Evolutionary conservation across 2,797 vertebrate genomes (phyloP).

Genomic region (Dermochelys coriacea): DNA sequence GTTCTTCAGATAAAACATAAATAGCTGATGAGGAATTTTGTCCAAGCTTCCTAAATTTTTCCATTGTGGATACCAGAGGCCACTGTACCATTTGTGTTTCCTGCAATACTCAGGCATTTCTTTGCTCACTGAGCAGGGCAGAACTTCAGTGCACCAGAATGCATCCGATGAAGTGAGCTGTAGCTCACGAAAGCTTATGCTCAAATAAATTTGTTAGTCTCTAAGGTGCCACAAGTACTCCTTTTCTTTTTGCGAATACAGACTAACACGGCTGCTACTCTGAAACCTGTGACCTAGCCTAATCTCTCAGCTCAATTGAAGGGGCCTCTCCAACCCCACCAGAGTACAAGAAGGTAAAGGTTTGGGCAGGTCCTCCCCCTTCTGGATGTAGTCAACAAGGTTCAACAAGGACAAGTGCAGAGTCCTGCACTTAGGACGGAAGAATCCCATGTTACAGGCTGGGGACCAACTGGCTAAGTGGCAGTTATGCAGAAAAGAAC

Average conservation of each 20-base stretch:
- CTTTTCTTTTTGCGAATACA: no score
- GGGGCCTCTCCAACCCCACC: not conserved
- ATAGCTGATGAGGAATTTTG: not conserved
- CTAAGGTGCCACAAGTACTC: no score
- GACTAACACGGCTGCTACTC: no score
- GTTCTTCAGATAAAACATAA: not conserved
- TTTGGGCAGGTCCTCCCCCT: not conserved
- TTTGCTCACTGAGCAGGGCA: not conserved
- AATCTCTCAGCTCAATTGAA: not conserved
- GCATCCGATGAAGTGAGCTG: no score
- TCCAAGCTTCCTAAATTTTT: not conserved
- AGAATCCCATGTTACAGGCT: no score
- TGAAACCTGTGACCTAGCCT: not conserved
- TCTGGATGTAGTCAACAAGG: not conserved
- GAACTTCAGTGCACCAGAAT: not conserved
- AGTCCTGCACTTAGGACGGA: no score
- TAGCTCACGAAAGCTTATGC: no score
- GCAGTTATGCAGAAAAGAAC: no score
- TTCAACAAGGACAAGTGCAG: no score
- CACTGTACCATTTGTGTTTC: not conserved
- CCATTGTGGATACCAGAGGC: not conserved
- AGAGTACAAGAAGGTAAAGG: not conserved
- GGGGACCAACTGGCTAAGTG: no score
- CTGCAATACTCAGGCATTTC: not conserved
- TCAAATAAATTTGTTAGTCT: no score